phyloP scores from a whole-genome alignment of 1,140 invertebrate genomes.

The Ooceraea biroi region DNA sequence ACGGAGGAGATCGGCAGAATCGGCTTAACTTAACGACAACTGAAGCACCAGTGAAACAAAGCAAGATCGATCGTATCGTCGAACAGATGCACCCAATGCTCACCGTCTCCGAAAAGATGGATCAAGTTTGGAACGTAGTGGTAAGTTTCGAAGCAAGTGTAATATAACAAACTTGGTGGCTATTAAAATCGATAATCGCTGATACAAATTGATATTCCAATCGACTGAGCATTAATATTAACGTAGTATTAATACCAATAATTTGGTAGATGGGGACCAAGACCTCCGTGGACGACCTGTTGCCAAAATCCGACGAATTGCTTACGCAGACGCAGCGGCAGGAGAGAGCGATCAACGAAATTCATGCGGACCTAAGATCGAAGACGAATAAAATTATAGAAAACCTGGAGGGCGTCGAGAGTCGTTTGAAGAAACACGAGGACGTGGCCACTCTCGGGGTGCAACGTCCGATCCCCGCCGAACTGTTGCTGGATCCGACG shows the following conservation, averaged over 20 bases:
- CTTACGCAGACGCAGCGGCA: constrained; percentile 94
- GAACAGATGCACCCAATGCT: constrained; percentile 93
- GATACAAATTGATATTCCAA: not conserved
- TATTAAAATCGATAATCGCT: not conserved
- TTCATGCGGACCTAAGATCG: constrained; percentile 92
- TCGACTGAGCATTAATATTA: not conserved
- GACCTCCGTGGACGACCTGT: constrained; percentile 92
- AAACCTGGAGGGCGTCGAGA: constrained; percentile 94
- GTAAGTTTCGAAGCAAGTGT: constrained; percentile 79
- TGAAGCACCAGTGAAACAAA: constrained; percentile 87
- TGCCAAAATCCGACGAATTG: constrained; percentile 94
- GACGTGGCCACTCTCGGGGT: constrained; percentile 91
- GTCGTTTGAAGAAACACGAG: constrained; percentile 93
- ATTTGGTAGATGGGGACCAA: constrained; percentile 90
- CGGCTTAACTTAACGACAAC: constrained; percentile 85
- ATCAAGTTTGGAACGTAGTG: constrained; percentile 95
- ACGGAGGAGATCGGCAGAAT: constrained; percentile 83
- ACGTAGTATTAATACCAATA: not conserved
- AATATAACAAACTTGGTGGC: not conserved
- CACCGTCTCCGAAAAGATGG: constrained; percentile 95
- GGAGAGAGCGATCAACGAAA: constrained; percentile 94
- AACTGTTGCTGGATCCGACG: constrained; percentile 91
- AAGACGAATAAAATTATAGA: constrained; percentile 95
- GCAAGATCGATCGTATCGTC: constrained; percentile 92
- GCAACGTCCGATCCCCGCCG: constrained; percentile 90